Conservation (phyloP, 2,113 vertebrate genomes). For the Nanorana parkeri region DNA sequence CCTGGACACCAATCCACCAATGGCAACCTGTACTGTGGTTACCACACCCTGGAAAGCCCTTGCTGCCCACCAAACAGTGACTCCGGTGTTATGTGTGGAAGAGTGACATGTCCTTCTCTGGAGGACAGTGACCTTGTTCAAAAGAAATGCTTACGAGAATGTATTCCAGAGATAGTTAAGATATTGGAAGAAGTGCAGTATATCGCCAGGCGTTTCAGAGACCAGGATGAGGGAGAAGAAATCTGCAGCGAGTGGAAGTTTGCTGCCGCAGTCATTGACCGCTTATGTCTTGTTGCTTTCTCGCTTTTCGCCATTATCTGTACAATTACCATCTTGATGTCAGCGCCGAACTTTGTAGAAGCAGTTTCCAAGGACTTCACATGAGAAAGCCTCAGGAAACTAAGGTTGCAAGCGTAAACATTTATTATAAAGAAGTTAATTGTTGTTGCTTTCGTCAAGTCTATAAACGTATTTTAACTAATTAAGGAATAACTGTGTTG, state of each 20-base stretch:
- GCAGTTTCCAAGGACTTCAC: conserved; percentile 90
- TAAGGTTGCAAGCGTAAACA: background rate
- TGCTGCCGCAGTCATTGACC: conserved; percentile 87
- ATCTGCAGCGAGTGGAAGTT: conserved; percentile 91
- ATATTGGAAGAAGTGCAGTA: conserved; percentile 88
- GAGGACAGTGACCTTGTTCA: conserved; percentile 70
- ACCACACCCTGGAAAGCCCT: conserved; percentile 73
- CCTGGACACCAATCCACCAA: conserved; percentile 76
- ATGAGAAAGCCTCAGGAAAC: conserved; percentile 61
- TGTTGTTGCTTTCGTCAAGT: conserved; percentile 31
- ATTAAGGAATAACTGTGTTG: conserved; percentile 6
- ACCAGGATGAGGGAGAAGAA: conserved; percentile 82
- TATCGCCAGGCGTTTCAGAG: conserved; percentile 82
- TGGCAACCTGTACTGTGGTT: conserved; percentile 77
- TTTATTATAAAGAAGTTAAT: background rate
- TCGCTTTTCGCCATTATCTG: conserved; percentile 89
- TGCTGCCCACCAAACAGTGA: conserved; percentile 77
- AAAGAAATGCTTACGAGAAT: conserved; percentile 70
- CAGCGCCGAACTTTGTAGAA: conserved; percentile 89
- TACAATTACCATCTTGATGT: conserved; percentile 90
- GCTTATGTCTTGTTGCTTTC: conserved; percentile 88
- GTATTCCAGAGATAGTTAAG: conserved; percentile 73
- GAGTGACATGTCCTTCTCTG: conserved; percentile 61
- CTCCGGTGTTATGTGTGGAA: conserved; percentile 67
- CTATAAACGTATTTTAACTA: conserved; percentile 13